A percentile compares a stretch with the other conserved stretches of the same genome.
Conservation (phyloP, 2,888 invertebrate genomes). For the Dione vanillae region DNA sequence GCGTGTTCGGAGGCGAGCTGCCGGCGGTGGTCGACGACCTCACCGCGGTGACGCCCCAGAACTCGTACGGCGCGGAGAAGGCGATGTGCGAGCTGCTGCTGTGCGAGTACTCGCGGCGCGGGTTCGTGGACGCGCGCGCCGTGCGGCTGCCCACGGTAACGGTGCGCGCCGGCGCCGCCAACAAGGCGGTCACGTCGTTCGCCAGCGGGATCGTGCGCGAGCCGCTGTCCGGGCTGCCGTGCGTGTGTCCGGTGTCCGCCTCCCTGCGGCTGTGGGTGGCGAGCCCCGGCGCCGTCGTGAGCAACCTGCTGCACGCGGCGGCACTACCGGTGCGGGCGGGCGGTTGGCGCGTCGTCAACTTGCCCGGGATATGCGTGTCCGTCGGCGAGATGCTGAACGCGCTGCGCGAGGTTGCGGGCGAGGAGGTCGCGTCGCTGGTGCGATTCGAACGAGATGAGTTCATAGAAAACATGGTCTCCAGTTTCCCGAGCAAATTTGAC, state of each 20-base stretch:
- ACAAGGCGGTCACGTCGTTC: conserved; percentile 74
- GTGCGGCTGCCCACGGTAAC: conserved; percentile 72
- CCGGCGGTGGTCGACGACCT: conserved; percentile 60
- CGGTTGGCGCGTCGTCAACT: conserved; percentile 60
- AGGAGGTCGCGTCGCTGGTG: conserved; percentile 58
- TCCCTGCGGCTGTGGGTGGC: conserved; percentile 66
- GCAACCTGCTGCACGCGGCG: conserved; percentile 64
- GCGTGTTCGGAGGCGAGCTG: conserved; percentile 66
- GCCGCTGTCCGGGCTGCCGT: conserved; percentile 61
- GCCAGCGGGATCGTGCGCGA: conserved; percentile 74
- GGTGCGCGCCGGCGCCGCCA: conserved; percentile 69
- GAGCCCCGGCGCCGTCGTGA: conserved; percentile 64
- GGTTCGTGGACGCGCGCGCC: conserved; percentile 65
- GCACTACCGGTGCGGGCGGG: conserved; percentile 53
- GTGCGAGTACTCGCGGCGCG: conserved; percentile 70
- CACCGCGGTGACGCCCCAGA: conserved; percentile 66
- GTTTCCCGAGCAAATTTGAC: conserved; percentile 67
- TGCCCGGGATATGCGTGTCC: conserved; percentile 68
- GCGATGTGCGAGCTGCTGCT: conserved; percentile 72
- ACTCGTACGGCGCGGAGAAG: conserved; percentile 72
- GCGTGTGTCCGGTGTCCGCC: conserved; percentile 61
- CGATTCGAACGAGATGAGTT: conserved; percentile 57
- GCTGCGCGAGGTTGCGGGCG: conserved; percentile 62
- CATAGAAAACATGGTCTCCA: conserved; percentile 61
- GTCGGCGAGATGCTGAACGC: conserved; percentile 64